Evolutionary conservation across 2,888 invertebrate species (phyloP).

Genomic region (Nymphalis polychloros): DNA sequence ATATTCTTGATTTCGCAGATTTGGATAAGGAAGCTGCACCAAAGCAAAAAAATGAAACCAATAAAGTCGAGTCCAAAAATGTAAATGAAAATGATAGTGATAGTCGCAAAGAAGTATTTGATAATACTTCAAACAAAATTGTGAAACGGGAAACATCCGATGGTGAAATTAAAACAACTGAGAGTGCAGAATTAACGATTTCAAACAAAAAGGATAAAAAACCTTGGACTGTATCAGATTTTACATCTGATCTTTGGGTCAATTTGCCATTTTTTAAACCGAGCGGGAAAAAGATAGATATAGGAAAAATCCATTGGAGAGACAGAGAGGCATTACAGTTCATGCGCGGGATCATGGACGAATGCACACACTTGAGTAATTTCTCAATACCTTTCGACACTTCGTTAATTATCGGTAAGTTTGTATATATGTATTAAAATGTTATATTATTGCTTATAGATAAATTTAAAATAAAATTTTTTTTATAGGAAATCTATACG

Average conservation of each 20-base stretch:
- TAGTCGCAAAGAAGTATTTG: not conserved
- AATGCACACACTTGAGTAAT: conserved; percentile 97
- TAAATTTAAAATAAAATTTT: no score
- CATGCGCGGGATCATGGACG: conserved; percentile 99
- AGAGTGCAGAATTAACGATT: conserved; percentile 11
- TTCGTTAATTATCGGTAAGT: conserved; percentile 88
- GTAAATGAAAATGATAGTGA: not conserved
- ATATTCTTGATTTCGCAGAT: not conserved
- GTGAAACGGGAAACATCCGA: conserved; percentile 1
- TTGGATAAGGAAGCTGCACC: not conserved
- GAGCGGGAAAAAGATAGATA: conserved; percentile 76
- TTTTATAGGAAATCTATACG: no score
- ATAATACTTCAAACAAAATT: conserved; percentile 3
- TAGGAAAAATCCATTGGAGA: conserved; percentile 85
- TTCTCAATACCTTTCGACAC: conserved; percentile 95
- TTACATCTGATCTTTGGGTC: conserved; percentile 66
- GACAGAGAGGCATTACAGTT: conserved; percentile 93
- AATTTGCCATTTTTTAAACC: conserved; percentile 64
- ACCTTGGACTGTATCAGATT: conserved; percentile 66
- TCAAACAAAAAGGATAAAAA: conserved; percentile 41
- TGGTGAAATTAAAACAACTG: conserved; percentile 9
- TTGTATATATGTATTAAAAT: not conserved
- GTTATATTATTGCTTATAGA: not conserved
- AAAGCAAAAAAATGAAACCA: not conserved
- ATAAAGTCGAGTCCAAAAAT: not conserved